Base-by-base conservation (phyloP, 2,113 vertebrate genomes). In the Xenotilapia leptura region DNA sequence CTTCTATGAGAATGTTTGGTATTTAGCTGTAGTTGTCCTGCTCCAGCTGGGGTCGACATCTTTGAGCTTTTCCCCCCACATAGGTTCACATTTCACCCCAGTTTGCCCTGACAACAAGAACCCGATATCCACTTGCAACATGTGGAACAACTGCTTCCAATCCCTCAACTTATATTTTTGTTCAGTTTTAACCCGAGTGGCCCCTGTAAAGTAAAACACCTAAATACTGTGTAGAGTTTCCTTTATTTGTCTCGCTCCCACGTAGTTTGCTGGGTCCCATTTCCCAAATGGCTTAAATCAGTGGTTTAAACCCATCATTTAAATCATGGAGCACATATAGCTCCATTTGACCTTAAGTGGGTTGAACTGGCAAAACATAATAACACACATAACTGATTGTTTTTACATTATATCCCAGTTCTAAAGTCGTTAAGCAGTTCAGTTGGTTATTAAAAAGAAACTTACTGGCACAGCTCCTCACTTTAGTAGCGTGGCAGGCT, bases 1-100 rank as follows among this genome's bases (percentile, higher is more conserved):
- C 65, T 92, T 82, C 87, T 49, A 84, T 82, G 38, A 92, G 86
- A 94, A 95, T 94, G 91, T 89, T 54, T 93, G 93, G 91, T 93
- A 95, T 94, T 90, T 73, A 73, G 88, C 77, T 80, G 42, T 65
- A 81, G 88, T 91, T 92, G 83, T 95, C 82, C 80, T 79, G 56
- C 83, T 79, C 23, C 42, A 23, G 83, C 88, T 85, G 86, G 79
- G 91, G 90, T 92, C 84, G 42, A 84, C 89, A 90, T 89, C 33
- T 91, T 82, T 26, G 80, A 88, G 83, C 88, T 70, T 60, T 31
- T 1, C 12, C 60, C 77, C 83, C 70, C 8, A 23, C 13, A 15
- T 6, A 58, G 58, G 70, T 88, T 92, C 80, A 89, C 81, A 93
- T 94, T 94, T 93, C 84, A 92, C 60, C 58, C 68, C 83, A 80